Percentiles rank a stretch among this genome's conserved stretches.
Evolutionary conservation across 2,113 vertebrate genomes (phyloP).

Genomic region (Melanerpes formicivorus): DNA sequence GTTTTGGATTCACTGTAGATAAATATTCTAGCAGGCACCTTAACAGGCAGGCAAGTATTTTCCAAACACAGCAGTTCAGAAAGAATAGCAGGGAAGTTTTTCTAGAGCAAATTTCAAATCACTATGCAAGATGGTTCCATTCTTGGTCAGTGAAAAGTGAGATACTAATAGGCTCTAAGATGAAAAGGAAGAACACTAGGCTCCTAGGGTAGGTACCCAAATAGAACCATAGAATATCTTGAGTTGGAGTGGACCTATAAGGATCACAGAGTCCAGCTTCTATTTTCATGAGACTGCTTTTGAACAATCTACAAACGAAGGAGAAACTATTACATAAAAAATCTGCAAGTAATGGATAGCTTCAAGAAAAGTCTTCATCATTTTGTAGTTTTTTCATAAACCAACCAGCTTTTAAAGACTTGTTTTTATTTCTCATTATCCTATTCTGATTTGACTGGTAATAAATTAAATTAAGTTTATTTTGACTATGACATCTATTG

Average conservation of each 20-base stretch:
- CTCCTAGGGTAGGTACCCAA: neutral
- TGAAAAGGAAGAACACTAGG: neutral
- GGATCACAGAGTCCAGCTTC: neutral
- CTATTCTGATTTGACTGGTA: too few relatives aligned
- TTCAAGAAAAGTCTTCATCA: neutral
- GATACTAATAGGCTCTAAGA: neutral
- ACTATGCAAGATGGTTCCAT: neutral
- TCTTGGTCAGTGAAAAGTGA: neutral
- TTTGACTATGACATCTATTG: neutral
- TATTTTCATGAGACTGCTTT: neutral
- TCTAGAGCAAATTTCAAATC: neutral
- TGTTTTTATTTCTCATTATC: too few relatives aligned
- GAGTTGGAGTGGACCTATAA: neutral
- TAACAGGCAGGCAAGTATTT: neutral
- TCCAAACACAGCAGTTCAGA: neutral
- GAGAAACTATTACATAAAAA: neutral
- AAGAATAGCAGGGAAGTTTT: neutral
- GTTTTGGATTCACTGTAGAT: neutral
- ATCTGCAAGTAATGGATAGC: neutral
- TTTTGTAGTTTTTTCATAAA: neutral
- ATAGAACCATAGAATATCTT: neutral
- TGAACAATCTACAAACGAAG: neutral
- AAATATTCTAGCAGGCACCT: neutral
- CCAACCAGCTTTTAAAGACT: neutral
- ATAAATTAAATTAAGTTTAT: neutral